Percentiles rank a stretch among this genome's conserved stretches.
These are phyloP conservation scores for Malurus cyaneus DNA, from an alignment of 2,113 vertebrate species.

Conservation along the genomic window DNA sequence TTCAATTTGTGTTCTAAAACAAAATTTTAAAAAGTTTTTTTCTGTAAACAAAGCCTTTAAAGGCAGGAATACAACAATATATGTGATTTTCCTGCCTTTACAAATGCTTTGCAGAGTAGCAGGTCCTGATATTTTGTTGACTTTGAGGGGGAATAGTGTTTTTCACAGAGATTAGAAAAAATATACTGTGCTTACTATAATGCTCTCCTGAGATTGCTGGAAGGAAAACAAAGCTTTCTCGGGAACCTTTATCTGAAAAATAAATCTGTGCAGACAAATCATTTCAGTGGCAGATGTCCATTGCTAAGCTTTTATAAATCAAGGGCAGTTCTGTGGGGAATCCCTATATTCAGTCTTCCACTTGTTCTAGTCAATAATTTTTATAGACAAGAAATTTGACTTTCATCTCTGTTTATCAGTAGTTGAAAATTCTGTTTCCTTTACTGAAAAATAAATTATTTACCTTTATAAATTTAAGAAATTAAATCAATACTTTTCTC, in stretches of 20 bases:
- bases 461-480: constrained; percentile 47
- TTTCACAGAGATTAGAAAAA: not conserved
- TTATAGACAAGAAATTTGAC: not conserved
- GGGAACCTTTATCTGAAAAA: constrained; percentile 7
- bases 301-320: constrained; percentile 26
- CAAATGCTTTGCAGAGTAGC: not conserved
- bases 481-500: constrained; percentile 40
- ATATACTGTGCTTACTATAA: not conserved
- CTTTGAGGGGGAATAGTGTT: not conserved
- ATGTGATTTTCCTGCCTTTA: not conserved
- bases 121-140: not conserved
- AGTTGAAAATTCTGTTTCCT: constrained; percentile 50
- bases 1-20: not conserved
- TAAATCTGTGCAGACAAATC: constrained; percentile 11
- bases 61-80: not conserved
- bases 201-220: not conserved
- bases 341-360: constrained; percentile 19
- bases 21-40: not conserved
- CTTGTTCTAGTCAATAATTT: not conserved
- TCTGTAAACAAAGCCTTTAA: not conserved
- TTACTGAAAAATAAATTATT: constrained; percentile 48
- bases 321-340: constrained; percentile 27
- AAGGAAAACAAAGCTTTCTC: constrained; percentile 28
- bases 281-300: constrained; percentile 30
- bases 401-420: constrained; percentile 42